Conservation (phyloP, 1,140 invertebrate species). For the Metopolophium dirhodum region DNA sequence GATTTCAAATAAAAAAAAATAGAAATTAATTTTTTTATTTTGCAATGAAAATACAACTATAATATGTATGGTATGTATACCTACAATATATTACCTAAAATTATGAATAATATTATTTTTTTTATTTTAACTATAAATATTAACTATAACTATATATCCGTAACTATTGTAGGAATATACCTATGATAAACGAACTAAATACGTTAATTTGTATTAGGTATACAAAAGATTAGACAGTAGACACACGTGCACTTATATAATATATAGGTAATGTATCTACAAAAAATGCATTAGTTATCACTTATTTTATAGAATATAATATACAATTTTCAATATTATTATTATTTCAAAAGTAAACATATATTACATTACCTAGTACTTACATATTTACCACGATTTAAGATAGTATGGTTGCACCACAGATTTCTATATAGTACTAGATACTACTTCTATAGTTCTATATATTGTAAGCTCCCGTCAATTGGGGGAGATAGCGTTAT, state of each 20-base stretch:
- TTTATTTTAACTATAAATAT: too few species aligned
- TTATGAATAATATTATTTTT: background rate
- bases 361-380: background rate
- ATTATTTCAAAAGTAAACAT: background rate
- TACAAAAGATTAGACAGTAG: background rate
- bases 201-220: background rate
- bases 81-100: background rate
- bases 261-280: background rate
- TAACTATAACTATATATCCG: too few species aligned
- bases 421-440: too few species aligned
- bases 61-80: background rate
- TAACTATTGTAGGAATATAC: too few species aligned
- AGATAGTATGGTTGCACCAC: too few species aligned
- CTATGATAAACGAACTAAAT: background rate
- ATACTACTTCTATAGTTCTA: too few species aligned
- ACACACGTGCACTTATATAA: background rate
- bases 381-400: background rate
- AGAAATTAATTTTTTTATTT: background rate
- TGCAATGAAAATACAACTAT: background rate
- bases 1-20: too few species aligned
- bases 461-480: too few species aligned
- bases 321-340: background rate
- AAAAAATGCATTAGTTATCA: background rate
- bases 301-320: background rate
- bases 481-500: too few species aligned